Conservation (phyloP, 2,113 vertebrate genomes). For the Climacteris rufus region DNA sequence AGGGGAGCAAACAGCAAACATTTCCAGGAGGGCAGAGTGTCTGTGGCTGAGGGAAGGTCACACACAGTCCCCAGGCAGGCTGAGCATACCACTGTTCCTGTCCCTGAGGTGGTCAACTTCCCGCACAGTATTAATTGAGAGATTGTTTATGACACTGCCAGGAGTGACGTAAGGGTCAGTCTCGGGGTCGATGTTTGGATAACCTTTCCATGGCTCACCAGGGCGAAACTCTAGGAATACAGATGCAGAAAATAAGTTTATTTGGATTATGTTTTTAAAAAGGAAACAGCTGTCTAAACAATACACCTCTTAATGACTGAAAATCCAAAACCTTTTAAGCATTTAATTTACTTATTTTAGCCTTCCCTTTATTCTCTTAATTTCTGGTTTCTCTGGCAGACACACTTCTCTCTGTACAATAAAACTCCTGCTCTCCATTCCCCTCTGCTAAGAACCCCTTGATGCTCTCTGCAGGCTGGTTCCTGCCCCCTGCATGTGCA, state of each 20-base stretch:
- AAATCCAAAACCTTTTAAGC: neutral
- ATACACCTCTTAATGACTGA: neutral
- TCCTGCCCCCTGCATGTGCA: rapidly evolving
- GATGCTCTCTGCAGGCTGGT: neutral
- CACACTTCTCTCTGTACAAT: rapidly evolving
- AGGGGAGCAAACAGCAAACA: neutral
- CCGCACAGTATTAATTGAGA: conserved; percentile 99
- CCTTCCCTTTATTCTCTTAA: neutral
- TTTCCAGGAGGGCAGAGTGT: neutral
- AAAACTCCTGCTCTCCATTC: neutral
- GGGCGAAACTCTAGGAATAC: conserved; percentile 90
- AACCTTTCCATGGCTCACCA: conserved; percentile 99
- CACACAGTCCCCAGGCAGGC: neutral
- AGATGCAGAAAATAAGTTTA: neutral
- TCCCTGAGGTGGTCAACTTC: conserved; percentile 99
- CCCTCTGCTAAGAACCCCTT: neutral
- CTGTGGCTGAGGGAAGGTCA: neutral
- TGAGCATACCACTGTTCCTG: conserved; percentile 92
- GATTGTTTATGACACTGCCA: conserved; percentile 99
- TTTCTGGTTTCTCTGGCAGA: neutral
- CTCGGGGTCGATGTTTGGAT: conserved; percentile 99
- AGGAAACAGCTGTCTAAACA: neutral
- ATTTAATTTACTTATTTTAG: neutral
- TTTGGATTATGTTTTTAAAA: neutral
- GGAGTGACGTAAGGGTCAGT: conserved; percentile 99